Percentiles rank a stretch among this genome's conserved stretches.
These are phyloP conservation scores for Phaonia tiefii DNA, from an alignment of 2,888 invertebrate genomes.

Conservation along the genomic window DNA sequence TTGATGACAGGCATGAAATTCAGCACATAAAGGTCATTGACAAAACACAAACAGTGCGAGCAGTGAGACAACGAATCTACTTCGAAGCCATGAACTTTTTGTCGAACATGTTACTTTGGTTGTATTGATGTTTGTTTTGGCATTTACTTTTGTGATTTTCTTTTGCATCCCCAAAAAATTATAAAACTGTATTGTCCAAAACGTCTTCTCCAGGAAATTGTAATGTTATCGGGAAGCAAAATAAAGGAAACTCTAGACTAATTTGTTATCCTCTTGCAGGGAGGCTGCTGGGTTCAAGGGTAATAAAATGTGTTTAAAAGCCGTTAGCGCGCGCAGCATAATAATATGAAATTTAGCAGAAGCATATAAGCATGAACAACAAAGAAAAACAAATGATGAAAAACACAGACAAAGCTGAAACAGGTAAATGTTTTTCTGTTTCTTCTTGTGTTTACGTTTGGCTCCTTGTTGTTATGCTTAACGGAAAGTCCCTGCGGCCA, in stretches of 20 bases:
- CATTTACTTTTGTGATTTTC: too few species aligned
- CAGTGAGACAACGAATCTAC: too few species aligned
- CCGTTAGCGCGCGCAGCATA: constrained; percentile 47
- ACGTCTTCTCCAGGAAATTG: too few species aligned
- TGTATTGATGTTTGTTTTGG: too few species aligned
- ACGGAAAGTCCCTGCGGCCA: constrained; percentile 46
- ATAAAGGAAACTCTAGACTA: constrained; percentile 1
- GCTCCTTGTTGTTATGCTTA: neutral
- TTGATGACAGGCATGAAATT: too few species aligned
- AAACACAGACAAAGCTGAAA: neutral
- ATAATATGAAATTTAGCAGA: constrained; percentile 21
- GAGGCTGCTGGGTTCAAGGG: neutral
- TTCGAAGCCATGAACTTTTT: too few species aligned
- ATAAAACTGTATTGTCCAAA: too few species aligned
- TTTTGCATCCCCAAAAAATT: too few species aligned
- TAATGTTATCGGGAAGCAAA: too few species aligned
- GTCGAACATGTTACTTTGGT: too few species aligned
- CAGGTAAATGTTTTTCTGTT: neutral
- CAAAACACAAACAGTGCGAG: too few species aligned
- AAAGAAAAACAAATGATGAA: neutral
- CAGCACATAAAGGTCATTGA: too few species aligned
- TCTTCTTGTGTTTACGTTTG: neutral
- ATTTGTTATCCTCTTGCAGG: constrained; percentile 10
- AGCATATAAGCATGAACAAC: neutral
- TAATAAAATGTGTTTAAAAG: constrained; percentile 43